These are phyloP conservation scores for Drosophila niveifrons DNA, from an alignment of 2,888 invertebrate genomes.

Conservation along the genomic window DNA sequence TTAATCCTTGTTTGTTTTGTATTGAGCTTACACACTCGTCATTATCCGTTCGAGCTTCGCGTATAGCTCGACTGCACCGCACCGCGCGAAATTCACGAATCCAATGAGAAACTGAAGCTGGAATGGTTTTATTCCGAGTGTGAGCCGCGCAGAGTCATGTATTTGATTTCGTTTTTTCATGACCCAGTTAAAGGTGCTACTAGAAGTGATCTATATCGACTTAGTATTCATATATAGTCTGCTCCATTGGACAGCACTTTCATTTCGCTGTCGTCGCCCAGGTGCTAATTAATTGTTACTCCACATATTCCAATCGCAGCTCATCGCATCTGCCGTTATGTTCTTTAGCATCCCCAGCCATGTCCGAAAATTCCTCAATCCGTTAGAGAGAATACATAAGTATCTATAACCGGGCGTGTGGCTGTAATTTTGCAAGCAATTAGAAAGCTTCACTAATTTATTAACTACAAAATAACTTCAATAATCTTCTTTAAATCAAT, in stretches of 20 bases:
- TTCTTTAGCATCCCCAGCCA: conserved; percentile 49
- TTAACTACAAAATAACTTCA: conserved; percentile 10
- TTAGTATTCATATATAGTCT: conserved; percentile 3
- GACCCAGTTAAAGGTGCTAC: conserved; percentile 77
- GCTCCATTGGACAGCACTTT: conserved; percentile 64
- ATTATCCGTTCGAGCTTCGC: conserved; percentile 59
- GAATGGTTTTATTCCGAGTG: conserved; percentile 67
- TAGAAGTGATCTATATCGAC: conserved; percentile 75
- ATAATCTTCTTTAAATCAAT: neutral
- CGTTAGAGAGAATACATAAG: conserved; percentile 4
- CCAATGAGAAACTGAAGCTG: conserved; percentile 32
- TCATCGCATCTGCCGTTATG: conserved; percentile 64
- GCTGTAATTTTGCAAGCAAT: conserved; percentile 62
- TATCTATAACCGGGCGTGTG: conserved; percentile 53
- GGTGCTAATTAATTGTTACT: conserved; percentile 78
- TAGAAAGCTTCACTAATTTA: conserved; percentile 40
- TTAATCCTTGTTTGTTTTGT: conserved; percentile 2
- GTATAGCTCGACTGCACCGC: conserved; percentile 41
- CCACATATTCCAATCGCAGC: conserved; percentile 60
- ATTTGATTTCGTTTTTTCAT: conserved; percentile 77
- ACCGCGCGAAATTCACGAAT: conserved; percentile 60
- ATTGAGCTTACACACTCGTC: conserved; percentile 46
- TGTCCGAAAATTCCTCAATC: conserved; percentile 16
- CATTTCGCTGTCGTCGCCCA: conserved; percentile 63
- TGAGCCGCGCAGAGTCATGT: conserved; percentile 5